Conservation (phyloP, 1,140 invertebrate genomes). For the Drosophila sulfurigaster region DNA sequence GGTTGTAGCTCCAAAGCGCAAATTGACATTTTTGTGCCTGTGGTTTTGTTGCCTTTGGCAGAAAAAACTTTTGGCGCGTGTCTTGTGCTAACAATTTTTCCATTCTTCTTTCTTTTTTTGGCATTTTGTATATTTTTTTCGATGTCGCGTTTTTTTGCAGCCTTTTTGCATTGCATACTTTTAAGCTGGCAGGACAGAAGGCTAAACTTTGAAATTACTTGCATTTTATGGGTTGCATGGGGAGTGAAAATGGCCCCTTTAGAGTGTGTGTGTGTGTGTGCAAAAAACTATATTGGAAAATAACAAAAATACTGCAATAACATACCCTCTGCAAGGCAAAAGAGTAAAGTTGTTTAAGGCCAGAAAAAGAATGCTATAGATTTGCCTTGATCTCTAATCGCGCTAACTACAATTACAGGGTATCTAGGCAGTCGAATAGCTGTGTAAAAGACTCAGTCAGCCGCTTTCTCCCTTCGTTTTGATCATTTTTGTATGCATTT, state of each 20-base stretch:
- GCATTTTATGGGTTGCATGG: constrained; percentile 59
- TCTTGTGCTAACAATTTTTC: constrained; percentile 73
- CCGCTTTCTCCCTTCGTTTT: constrained; percentile 11
- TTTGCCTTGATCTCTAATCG: background rate
- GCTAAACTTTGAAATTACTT: constrained; percentile 77
- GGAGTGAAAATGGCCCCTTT: background rate
- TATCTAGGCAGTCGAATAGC: background rate
- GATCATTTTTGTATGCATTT: constrained; percentile 43
- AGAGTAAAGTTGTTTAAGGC: background rate
- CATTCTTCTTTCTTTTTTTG: constrained; percentile 26
- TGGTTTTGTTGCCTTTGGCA: constrained; percentile 60
- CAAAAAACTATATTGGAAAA: constrained; percentile 60
- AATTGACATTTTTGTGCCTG: constrained; percentile 82
- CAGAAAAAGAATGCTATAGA: background rate
- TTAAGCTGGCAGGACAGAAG: constrained; percentile 60
- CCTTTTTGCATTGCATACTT: constrained; percentile 47
- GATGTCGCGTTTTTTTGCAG: background rate
- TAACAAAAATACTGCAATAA: constrained; percentile 44
- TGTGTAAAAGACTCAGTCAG: background rate
- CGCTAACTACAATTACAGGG: background rate
- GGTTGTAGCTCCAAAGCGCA: constrained; percentile 66
- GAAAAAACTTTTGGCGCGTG: constrained; percentile 69
- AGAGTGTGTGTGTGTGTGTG: constrained; percentile 27
- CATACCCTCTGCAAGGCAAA: background rate
- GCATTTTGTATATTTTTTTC: background rate